Evolutionary conservation across 2,888 invertebrate species (phyloP).

Genomic region (Macropis europaea): DNA sequence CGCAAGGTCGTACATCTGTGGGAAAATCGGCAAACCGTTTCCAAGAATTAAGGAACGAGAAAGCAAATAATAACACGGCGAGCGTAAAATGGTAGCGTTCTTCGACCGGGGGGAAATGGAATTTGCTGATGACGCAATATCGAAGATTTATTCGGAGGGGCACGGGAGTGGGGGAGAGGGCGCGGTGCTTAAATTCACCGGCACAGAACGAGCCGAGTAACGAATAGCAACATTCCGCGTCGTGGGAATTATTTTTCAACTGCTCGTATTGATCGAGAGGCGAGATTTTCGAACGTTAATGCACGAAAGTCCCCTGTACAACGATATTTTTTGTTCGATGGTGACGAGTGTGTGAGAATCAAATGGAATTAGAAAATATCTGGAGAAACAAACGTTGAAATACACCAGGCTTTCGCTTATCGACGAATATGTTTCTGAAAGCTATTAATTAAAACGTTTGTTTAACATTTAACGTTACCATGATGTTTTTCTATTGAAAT

Average conservation of each 20-base stretch:
- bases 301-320: not conserved
- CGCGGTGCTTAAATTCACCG: conserved; percentile 7
- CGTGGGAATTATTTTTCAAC: conserved; percentile 12
- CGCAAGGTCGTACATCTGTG: too few relatives aligned
- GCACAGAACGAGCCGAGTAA: conserved; percentile 7
- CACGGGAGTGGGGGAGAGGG: not conserved
- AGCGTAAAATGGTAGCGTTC: not conserved
- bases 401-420: too few relatives aligned
- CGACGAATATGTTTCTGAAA: too few relatives aligned
- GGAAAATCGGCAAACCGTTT: too few relatives aligned
- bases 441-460: too few relatives aligned
- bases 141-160: conserved; percentile 19
- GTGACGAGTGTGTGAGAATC: too few relatives aligned
- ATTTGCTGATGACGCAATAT: conserved; percentile 30
- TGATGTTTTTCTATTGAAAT: too few relatives aligned
- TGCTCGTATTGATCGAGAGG: not conserved
- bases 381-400: too few relatives aligned
- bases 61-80: conserved; percentile 7
- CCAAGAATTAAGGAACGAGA: conserved; percentile 16
- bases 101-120: not conserved
- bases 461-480: too few relatives aligned
- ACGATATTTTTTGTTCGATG: not conserved
- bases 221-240: conserved; percentile 1
- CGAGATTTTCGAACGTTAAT: not conserved
- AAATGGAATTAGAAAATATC: too few relatives aligned